Evolutionary conservation across 1,140 invertebrate species (phyloP).

Genomic region (Phymastichus coffea): DNA sequence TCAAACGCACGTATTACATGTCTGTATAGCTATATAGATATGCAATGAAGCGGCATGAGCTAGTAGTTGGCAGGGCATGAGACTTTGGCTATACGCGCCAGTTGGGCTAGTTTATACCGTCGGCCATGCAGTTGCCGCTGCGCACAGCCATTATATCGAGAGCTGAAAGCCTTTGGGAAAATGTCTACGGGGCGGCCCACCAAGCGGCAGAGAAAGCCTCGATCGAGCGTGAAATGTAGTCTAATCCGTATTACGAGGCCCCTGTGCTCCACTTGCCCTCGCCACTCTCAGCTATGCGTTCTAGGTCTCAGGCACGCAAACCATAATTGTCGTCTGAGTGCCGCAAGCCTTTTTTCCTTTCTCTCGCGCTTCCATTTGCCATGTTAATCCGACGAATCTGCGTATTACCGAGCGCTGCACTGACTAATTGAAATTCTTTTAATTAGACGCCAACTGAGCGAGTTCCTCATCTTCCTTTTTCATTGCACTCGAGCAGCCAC

Average conservation of each 20-base stretch:
- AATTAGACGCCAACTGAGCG: constrained; percentile 1
- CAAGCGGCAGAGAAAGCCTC: constrained; percentile 32
- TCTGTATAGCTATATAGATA: too few species aligned
- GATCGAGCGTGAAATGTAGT: constrained; percentile 51
- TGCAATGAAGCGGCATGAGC: too few species aligned
- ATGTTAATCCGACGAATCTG: constrained; percentile 15
- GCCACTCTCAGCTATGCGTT: too few species aligned
- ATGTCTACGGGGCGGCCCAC: constrained; percentile 39
- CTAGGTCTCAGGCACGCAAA: too few species aligned
- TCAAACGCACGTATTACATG: too few species aligned
- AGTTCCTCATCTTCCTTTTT: neutral
- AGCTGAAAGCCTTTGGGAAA: constrained; percentile 47
- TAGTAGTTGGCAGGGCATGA: too few species aligned
- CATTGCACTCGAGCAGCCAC: neutral
- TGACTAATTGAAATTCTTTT: constrained; percentile 23
- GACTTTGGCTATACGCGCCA: too few species aligned
- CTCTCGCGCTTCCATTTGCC: too few species aligned
- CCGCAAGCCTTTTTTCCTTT: too few species aligned
- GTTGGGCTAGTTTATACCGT: constrained; percentile 33
- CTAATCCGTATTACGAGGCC: constrained; percentile 42
- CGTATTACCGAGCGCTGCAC: neutral
- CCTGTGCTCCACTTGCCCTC: too few species aligned
- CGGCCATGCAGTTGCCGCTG: too few species aligned
- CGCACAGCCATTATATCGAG: constrained; percentile 46
- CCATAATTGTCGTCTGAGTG: too few species aligned